Evolutionary conservation across 1,140 invertebrate species (phyloP).

Genomic region (Halictus rubicundus): DNA sequence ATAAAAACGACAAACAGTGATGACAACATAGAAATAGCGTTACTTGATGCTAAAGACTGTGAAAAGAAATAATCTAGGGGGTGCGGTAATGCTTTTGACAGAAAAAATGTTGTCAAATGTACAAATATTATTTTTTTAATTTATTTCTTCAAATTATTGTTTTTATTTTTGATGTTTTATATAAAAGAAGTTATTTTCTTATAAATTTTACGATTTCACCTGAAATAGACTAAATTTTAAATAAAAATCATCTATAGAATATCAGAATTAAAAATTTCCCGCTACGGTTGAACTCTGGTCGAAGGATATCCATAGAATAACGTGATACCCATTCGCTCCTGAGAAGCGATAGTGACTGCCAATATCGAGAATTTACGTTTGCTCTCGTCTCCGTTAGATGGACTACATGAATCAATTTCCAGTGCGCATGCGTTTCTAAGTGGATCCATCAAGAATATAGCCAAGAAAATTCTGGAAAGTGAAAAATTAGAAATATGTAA

Average conservation of each 20-base stretch:
- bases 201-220: background rate
- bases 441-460: too few species aligned
- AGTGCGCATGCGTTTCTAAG: too few species aligned
- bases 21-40: conserved; percentile 43
- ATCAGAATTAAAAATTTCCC: background rate
- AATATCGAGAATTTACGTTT: too few species aligned
- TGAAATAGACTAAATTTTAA: background rate
- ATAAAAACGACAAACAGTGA: conserved; percentile 16
- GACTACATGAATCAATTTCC: too few species aligned
- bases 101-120: background rate
- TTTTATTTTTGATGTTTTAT: conserved; percentile 1
- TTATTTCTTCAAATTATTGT: conserved; percentile 1
- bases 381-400: too few species aligned
- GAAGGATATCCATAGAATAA: too few species aligned
- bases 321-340: too few species aligned
- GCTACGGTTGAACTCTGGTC: background rate
- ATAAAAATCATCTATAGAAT: background rate
- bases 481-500: too few species aligned
- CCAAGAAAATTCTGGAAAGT: too few species aligned
- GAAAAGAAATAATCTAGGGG: background rate
- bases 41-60: conserved; percentile 6
- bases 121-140: background rate
- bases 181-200: background rate
- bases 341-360: too few species aligned
- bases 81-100: background rate